phyloP scores from a whole-genome alignment of 1,140 invertebrate genomes.

The Meteorus sp. region DNA sequence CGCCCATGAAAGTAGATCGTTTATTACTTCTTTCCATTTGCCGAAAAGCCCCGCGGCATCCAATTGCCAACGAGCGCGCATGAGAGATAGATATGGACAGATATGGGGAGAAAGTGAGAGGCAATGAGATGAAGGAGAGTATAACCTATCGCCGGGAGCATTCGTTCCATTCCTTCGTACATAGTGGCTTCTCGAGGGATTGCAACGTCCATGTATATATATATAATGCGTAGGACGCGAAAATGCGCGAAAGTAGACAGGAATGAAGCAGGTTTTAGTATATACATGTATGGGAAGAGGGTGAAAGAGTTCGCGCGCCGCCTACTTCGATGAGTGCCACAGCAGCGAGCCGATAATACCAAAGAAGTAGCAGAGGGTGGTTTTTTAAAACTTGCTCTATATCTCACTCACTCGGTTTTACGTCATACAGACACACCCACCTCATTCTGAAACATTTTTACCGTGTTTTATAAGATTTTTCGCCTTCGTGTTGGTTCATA shows the following conservation, averaged over 20 bases:
- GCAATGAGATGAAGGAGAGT: background rate
- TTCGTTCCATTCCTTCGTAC: conserved; percentile 6
- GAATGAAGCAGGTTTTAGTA: background rate
- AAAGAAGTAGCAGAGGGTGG: conserved; percentile 25
- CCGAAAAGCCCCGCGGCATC: conserved; percentile 22
- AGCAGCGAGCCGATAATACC: conserved; percentile 21
- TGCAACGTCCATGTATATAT: too few species aligned
- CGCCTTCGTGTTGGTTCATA: too few species aligned
- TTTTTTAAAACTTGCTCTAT: conserved; percentile 44
- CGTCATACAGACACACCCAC: conserved; percentile 20
- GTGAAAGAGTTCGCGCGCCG: conserved; percentile 20
- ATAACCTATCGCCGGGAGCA: background rate
- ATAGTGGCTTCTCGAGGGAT: conserved; percentile 12
- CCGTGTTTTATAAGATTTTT: background rate
- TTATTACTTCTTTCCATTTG: conserved; percentile 36
- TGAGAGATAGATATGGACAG: too few species aligned
- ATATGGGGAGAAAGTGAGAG: too few species aligned
- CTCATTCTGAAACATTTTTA: background rate
- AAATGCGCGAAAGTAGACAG: background rate
- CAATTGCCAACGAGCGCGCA: background rate
- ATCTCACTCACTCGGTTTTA: conserved; percentile 26
- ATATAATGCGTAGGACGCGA: background rate
- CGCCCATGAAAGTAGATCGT: conserved; percentile 25
- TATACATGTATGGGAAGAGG: conserved; percentile 8
- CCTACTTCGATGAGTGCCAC: conserved; percentile 23